Conservation (phyloP, 1,140 invertebrate genomes). For the Delia radicum region DNA sequence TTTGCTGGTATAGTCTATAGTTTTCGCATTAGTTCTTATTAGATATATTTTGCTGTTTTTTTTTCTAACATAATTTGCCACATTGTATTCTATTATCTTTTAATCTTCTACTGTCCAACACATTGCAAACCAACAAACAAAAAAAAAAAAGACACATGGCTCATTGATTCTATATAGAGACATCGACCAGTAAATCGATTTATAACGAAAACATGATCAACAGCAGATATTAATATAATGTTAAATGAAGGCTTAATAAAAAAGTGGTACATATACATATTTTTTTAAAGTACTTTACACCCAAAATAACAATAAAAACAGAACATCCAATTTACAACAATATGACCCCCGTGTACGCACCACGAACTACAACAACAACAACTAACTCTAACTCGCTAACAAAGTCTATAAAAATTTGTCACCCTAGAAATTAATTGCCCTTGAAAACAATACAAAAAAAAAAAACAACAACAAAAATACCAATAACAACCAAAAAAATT, state of each 20-base stretch:
- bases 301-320: slow-evolving; percentile 5
- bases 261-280: background rate
- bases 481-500: background rate
- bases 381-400: too few relatives aligned
- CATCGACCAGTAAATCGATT: slow-evolving; percentile 27
- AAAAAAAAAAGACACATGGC: slow-evolving; percentile 30
- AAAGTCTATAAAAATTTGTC: slow-evolving; percentile 54
- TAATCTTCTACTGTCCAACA: background rate
- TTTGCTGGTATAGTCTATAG: too few relatives aligned
- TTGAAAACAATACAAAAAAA: slow-evolving; percentile 35
- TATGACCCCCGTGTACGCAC: background rate
- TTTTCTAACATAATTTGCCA: background rate
- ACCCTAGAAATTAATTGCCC: slow-evolving; percentile 56
- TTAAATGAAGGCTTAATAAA: background rate
- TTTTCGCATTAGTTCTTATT: background rate
- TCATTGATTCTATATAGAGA: background rate
- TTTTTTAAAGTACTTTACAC: background rate
- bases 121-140: background rate
- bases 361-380: background rate
- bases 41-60: background rate
- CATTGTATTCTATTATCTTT: background rate
- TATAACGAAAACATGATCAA: background rate
- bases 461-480: background rate
- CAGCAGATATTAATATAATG: background rate
- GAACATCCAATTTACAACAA: slow-evolving; percentile 10